A percentile compares a stretch with the other conserved stretches of the same genome.
Conservation (phyloP, 2,888 invertebrate species). For the Bombylius discolor region DNA sequence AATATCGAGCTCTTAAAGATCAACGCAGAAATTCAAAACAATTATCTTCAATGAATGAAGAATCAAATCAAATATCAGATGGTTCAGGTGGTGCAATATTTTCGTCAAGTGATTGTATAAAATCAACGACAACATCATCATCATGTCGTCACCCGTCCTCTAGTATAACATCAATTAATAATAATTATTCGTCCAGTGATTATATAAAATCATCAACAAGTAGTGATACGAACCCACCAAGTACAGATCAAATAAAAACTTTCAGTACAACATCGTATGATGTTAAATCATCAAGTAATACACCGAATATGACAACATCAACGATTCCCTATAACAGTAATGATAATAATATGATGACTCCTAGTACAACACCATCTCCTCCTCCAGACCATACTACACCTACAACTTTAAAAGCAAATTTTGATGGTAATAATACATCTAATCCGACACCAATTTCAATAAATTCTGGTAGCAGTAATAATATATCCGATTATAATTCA, state of each 20-base stretch:
- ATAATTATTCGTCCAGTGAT: conserved; percentile 36
- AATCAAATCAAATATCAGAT: conserved; percentile 8
- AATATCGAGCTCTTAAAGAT: conserved; percentile 22
- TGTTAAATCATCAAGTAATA: conserved; percentile 28
- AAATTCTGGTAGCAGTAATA: background rate
- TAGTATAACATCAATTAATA: conserved; percentile 35
- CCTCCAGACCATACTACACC: conserved; percentile 19
- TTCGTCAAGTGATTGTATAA: conserved; percentile 33
- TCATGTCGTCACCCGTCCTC: conserved; percentile 29
- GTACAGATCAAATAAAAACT: conserved; percentile 36
- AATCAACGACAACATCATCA: conserved; percentile 31
- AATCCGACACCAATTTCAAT: too few relatives aligned
- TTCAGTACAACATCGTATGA: conserved; percentile 37
- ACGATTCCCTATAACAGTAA: conserved; percentile 4
- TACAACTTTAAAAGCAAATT: background rate
- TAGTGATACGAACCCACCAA: conserved; percentile 29
- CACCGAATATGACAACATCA: conserved; percentile 25
- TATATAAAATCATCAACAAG: conserved; percentile 36
- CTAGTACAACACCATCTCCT: conserved; percentile 23
- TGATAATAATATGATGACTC: background rate
- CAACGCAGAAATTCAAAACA: background rate
- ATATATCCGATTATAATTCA: conserved; percentile 43
- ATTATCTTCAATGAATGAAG: conserved; percentile 4
- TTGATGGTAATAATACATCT: background rate
- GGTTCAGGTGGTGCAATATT: conserved; percentile 15